Conservation (phyloP, 2,797 vertebrate genomes). For the Microctenopoma lineatum region DNA sequence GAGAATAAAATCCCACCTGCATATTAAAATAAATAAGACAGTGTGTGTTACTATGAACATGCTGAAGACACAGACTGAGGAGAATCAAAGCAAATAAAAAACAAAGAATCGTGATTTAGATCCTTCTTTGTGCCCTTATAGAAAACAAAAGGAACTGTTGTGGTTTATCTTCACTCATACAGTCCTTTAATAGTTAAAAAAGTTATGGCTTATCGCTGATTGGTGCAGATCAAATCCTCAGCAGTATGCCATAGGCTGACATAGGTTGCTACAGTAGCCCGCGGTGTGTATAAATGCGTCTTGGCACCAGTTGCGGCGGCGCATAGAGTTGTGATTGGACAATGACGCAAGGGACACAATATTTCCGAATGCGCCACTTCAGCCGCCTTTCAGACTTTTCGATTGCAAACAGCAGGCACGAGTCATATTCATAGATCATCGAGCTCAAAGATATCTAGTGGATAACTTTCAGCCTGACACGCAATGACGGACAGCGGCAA, state of each 20-base stretch:
- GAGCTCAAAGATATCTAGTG: neutral
- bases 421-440: neutral
- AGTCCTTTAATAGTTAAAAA: conserved; percentile 15
- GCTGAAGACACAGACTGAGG: neutral
- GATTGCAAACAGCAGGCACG: neutral
- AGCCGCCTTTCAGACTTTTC: conserved; percentile 28
- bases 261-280: conserved; percentile 69
- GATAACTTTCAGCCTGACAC: neutral
- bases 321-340: conserved; percentile 75
- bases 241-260: conserved; percentile 64
- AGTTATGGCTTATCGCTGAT: conserved; percentile 60
- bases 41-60: neutral
- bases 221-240: conserved; percentile 62
- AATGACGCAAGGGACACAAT: conserved; percentile 37
- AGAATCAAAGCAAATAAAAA: neutral
- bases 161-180: neutral
- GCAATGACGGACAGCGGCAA: conserved; percentile 9
- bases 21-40: conserved; percentile 1
- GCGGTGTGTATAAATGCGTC: conserved; percentile 43
- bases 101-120: neutral
- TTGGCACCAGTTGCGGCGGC: conserved; percentile 70
- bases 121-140: neutral
- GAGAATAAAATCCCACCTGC: neutral
- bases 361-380: conserved; percentile 33
- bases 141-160: neutral